Evolutionary conservation across 2,113 vertebrate species (phyloP).

Genomic region (Rynchops niger): DNA sequence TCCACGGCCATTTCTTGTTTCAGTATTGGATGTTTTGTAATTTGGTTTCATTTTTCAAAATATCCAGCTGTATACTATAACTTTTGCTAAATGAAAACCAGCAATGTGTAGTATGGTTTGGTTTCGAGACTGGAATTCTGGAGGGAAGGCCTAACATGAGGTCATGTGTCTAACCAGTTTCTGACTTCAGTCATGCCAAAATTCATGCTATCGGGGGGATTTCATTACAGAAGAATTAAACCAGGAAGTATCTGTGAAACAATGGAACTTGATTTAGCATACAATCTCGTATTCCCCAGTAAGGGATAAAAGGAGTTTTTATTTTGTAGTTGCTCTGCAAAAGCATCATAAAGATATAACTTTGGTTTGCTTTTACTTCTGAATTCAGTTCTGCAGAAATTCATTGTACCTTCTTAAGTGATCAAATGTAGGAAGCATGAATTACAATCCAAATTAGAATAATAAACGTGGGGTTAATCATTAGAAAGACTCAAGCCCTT

Average conservation of each 20-base stretch:
- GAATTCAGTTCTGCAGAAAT: neutral
- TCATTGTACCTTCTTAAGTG: neutral
- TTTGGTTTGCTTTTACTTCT: neutral
- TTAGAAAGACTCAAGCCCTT: neutral
- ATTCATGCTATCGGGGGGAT: neutral
- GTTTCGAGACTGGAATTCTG: neutral
- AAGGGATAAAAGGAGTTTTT: neutral
- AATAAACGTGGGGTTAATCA: neutral
- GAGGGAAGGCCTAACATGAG: neutral
- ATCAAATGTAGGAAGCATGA: neutral
- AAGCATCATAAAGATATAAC: neutral
- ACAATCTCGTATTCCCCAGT: neutral
- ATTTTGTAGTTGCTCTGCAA: neutral
- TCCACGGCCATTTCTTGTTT: neutral
- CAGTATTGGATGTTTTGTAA: neutral
- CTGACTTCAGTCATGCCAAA: neutral
- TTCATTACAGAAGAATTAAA: neutral
- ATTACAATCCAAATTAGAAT: neutral
- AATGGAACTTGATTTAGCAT: neutral
- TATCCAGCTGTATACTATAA: neutral
- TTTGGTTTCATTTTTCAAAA: neutral
- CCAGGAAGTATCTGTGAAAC: neutral
- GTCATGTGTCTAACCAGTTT: neutral
- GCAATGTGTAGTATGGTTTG: neutral
- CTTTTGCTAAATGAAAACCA: neutral